Conservation (phyloP, 2,113 vertebrate genomes). For the Neodon shergylaensis region DNA sequence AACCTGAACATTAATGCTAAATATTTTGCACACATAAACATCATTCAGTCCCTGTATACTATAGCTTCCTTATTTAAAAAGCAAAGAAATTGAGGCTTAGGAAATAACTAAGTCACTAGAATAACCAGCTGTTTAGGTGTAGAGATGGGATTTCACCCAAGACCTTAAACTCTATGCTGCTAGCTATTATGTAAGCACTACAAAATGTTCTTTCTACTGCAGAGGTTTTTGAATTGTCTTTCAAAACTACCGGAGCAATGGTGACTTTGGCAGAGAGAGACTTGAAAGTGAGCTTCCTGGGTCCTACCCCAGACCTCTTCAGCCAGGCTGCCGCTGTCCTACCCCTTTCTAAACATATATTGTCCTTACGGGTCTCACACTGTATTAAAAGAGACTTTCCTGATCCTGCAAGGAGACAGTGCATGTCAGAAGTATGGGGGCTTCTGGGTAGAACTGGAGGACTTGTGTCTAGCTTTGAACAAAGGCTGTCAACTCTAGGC, state of each 20-base stretch:
- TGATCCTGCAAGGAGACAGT: neutral
- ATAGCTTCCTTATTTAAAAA: neutral
- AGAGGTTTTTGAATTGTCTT: neutral
- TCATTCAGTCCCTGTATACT: neutral
- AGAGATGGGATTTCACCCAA: neutral
- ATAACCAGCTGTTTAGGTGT: neutral
- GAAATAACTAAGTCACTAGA: neutral
- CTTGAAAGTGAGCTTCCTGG: neutral
- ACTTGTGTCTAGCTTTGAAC: neutral
- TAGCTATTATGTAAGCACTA: no score
- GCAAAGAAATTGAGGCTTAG: neutral
- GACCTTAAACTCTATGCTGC: neutral
- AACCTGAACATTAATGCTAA: neutral
- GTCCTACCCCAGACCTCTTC: neutral
- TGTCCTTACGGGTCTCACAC: neutral
- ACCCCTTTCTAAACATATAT: neutral
- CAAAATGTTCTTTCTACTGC: neutral
- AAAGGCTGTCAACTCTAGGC: slow-evolving; percentile 10
- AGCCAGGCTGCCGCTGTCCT: neutral
- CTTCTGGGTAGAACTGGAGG: neutral
- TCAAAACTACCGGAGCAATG: neutral
- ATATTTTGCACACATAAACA: neutral
- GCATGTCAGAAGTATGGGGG: slow-evolving; percentile 5
- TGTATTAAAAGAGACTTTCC: neutral
- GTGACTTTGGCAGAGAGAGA: neutral